Base-by-base conservation (phyloP, 2,888 invertebrate genomes). In the Leptopilina drosophilae region DNA sequence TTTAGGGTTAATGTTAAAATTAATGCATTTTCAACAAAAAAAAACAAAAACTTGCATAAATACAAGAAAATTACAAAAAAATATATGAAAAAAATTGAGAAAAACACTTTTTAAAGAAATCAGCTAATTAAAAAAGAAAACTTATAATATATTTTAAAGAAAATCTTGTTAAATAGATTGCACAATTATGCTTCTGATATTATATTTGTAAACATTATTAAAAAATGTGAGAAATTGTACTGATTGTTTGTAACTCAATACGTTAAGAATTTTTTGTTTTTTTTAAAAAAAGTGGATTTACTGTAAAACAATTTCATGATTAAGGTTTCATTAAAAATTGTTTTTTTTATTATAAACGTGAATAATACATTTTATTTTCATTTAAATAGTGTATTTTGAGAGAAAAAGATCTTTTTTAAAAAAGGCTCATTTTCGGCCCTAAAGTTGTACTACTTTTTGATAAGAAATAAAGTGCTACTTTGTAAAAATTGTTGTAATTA, bases 391-490 rank as follows among this genome's bases (percentile, higher is more conserved):
- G 64, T 80, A 77, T 67, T 33, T 66, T 78, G 49, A 62, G 20
- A 76, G 26, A 26, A 67, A 20, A 56, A 49, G 49, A 49, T 49
- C 49, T 49, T 49, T 46, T 53, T 26, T 73, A 56, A 49, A 62
- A 73, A 56, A 56, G 56, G 56, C 14, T 14, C 53, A 56, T 49
- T 49, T 85, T 42, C 85, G 87, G 87, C 84, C 87, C 88, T 86
- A 88, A 88, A 84, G 87, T 88, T 90, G 90, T 91, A 90, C 89
- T 90, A 90, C 87, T 89, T 90, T 91, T 91, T 90, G 89, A 89
- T 88, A 88, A 85, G 81, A 91, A 90, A 85, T 90, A 91, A 90
- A 91, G 87, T 89, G 89, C 89, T 91, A 91, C 91, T 91, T 91
- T 91, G 90, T 91, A 89, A 87, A 91, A n/a, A 20, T 8, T 62